Evolutionary conservation across 1,140 invertebrate species (phyloP).

Genomic region (Polypedilum vanderplanki): DNA sequence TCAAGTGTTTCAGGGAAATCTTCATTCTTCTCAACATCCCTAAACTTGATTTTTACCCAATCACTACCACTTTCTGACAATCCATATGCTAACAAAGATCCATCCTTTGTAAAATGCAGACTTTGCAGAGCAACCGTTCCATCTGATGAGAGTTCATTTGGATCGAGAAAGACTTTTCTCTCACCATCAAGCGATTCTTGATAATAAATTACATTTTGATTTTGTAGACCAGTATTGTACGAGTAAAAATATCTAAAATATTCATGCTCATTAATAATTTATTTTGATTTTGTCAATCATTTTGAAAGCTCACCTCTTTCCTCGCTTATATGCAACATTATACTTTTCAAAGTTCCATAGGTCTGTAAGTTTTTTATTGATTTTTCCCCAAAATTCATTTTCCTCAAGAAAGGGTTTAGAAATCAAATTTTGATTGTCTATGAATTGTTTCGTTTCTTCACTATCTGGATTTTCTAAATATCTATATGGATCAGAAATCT

Average conservation of each 20-base stretch:
- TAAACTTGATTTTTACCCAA: constrained; percentile 87
- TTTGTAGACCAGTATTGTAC: constrained; percentile 92
- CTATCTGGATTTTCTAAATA: constrained; percentile 96
- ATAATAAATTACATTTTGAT: constrained; percentile 91
- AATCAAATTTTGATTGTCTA: constrained; percentile 85
- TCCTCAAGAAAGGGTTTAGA: constrained; percentile 77
- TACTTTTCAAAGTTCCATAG: constrained; percentile 97
- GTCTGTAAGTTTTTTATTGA: constrained; percentile 73
- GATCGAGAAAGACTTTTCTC: constrained; percentile 86
- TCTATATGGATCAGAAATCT: constrained; percentile 89
- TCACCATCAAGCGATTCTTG: constrained; percentile 76
- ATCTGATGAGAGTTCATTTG: constrained; percentile 86
- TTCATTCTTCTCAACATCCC: constrained; percentile 67
- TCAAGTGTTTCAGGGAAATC: constrained; percentile 84
- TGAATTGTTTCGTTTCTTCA: constrained; percentile 85
- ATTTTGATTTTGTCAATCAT: no score
- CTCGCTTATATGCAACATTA: constrained; percentile 75
- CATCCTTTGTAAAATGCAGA: constrained; percentile 84
- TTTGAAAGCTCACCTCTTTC: constrained; percentile 48
- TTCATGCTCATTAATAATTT: no score
- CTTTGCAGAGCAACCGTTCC: constrained; percentile 81
- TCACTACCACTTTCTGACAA: constrained; percentile 90
- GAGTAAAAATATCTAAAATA: constrained; percentile 72
- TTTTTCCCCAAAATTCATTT: constrained; percentile 63
- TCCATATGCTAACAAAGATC: constrained; percentile 82